A percentile compares a stretch with the other conserved stretches of the same genome.
These are phyloP conservation scores for Bubalus kerabau DNA, from an alignment of 2,113 vertebrate species.

Conservation along the genomic window DNA sequence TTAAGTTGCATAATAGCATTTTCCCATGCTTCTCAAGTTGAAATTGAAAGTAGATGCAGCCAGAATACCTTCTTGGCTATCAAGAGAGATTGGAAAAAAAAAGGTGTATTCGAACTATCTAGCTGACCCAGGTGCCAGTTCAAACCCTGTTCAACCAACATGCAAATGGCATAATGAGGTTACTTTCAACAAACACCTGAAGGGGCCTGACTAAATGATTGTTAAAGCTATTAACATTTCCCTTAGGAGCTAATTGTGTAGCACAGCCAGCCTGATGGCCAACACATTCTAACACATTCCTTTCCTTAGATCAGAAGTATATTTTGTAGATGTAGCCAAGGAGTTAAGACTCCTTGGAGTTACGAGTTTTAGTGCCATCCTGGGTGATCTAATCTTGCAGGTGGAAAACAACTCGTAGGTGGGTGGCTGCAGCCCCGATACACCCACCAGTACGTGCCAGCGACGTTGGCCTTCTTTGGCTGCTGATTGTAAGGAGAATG, in stretches of 20 bases:
- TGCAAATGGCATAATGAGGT: background rate
- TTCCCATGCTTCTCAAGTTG: background rate
- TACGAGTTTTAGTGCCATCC: background rate
- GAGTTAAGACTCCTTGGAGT: background rate
- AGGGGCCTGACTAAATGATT: background rate
- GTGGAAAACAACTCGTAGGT: background rate
- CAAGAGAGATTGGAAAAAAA: background rate
- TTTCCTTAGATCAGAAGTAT: background rate
- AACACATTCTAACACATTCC: background rate
- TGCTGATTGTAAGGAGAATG: background rate
- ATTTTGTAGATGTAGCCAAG: background rate
- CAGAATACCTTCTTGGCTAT: background rate
- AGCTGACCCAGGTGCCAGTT: background rate
- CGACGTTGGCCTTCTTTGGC: background rate
- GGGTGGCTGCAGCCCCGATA: background rate
- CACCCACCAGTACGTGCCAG: background rate
- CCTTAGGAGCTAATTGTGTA: background rate
- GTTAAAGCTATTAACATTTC: background rate
- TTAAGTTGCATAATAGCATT: background rate
- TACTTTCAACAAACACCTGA: background rate
- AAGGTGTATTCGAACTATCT: background rate
- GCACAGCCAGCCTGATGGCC: background rate
- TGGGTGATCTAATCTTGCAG: background rate
- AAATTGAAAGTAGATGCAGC: background rate
- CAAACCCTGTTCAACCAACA: background rate